These are phyloP conservation scores for Tachysurus fulvidraco DNA, from an alignment of 2,113 vertebrate genomes.

Conservation along the genomic window DNA sequence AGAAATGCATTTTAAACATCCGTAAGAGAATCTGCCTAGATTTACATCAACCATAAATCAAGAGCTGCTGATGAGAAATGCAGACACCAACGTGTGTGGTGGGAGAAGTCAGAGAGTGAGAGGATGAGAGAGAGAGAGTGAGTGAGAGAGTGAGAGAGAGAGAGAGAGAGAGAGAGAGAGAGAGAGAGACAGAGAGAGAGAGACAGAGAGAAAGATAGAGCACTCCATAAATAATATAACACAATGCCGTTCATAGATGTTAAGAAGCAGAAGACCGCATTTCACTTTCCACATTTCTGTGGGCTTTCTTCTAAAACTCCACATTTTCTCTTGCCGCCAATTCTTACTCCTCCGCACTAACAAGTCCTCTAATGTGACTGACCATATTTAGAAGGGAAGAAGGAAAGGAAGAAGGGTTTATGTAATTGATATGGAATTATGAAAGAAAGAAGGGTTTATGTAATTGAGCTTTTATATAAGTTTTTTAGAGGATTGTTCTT, in stretches of 20 bases:
- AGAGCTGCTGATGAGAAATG: slow-evolving; percentile 23
- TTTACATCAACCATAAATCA: slow-evolving; percentile 10
- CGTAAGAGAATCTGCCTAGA: neutral
- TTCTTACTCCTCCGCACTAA: neutral
- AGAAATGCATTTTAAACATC: slow-evolving; percentile 11
- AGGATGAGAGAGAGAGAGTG: neutral
- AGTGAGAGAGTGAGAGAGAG: neutral
- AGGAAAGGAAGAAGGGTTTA: slow-evolving; percentile 8
- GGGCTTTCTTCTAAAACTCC: neutral
- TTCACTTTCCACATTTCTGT: neutral
- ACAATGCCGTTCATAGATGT: neutral
- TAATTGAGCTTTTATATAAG: slow-evolving; percentile 28
- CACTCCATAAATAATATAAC: neutral
- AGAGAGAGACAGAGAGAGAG: neutral
- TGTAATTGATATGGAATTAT: slow-evolving; percentile 14
- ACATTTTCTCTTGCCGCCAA: neutral
- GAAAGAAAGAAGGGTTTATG: slow-evolving; percentile 7
- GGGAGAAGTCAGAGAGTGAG: neutral
- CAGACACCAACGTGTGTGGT: slow-evolving; percentile 17
- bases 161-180: slow-evolving; percentile 3
- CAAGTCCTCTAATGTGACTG: neutral
- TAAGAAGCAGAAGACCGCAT: neutral
- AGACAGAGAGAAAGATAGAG: neutral
- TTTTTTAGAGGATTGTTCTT: neutral
- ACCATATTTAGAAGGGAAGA: neutral